phyloP scores from a whole-genome alignment of 2,113 vertebrate species.

The Drymodes brunneopygia region DNA sequence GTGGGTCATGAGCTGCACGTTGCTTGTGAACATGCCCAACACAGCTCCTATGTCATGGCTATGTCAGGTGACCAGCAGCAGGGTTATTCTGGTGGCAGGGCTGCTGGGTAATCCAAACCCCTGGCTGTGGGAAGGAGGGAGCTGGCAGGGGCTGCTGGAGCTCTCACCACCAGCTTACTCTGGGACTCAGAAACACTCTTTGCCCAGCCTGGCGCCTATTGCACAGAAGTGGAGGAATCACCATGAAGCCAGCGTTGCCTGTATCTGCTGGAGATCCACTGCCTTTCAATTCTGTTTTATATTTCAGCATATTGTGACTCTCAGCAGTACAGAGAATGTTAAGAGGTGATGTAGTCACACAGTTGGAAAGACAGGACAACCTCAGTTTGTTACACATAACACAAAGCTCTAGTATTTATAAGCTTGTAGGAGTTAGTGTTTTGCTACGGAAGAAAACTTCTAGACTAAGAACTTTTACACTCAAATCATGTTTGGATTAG shows the following conservation, averaged over 20 bases:
- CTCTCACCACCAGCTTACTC: background rate
- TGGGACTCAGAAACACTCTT: background rate
- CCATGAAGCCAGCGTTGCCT: background rate
- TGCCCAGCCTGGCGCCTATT: background rate
- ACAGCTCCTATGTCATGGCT: conserved; percentile 1
- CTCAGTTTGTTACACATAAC: background rate
- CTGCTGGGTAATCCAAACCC: conserved; percentile 38
- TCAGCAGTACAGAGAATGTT: background rate
- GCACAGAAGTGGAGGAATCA: background rate
- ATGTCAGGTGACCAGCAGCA: conserved; percentile 1
- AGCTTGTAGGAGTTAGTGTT: background rate
- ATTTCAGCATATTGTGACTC: background rate
- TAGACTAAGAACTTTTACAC: background rate
- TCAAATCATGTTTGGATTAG: background rate
- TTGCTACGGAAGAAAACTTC: background rate
- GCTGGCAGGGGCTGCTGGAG: conserved; percentile 20
- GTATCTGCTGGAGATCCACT: background rate
- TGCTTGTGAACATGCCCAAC: background rate
- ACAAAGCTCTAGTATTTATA: background rate
- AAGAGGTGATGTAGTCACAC: background rate
- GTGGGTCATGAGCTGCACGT: background rate
- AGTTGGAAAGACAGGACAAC: background rate
- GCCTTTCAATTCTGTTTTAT: background rate
- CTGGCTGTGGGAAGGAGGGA: conserved; percentile 16
- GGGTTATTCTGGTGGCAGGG: conserved; percentile 14